Evolutionary conservation across 2,113 vertebrate species (phyloP).

Genomic region (Sialia sialis): DNA sequence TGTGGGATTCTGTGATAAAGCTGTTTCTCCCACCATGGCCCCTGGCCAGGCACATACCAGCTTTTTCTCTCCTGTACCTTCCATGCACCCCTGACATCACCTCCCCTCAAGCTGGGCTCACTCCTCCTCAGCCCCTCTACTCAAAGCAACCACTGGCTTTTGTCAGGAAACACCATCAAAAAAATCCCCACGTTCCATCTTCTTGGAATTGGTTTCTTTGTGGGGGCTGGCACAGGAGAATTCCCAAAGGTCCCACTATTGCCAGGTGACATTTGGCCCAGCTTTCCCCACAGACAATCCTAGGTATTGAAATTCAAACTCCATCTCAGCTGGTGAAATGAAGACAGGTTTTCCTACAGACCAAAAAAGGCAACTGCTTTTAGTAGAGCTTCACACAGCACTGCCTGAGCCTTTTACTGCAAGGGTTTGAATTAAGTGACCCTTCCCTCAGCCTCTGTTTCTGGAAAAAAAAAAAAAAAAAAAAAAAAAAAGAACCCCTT

Average conservation of each 20-base stretch:
- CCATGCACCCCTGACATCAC: neutral
- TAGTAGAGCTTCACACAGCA: neutral
- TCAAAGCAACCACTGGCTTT: neutral
- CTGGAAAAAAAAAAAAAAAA: fast-evolving
- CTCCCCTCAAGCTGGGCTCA: neutral
- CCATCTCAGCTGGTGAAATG: neutral
- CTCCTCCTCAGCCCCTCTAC: neutral
- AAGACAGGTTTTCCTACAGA: neutral
- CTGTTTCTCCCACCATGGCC: neutral
- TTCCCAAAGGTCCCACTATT: neutral
- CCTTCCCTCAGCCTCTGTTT: neutral
- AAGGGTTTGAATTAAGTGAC: neutral
- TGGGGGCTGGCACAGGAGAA: neutral
- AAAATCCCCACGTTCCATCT: fast-evolving
- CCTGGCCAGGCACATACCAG: fast-evolving
- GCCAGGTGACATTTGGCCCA: neutral
- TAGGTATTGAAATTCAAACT: neutral
- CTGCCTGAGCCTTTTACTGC: neutral
- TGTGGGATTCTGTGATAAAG: neutral
- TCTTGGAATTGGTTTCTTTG: neutral
- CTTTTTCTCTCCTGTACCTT: neutral
- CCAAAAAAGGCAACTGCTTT: neutral
- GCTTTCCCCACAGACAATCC: neutral
- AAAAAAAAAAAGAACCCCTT: fast-evolving
- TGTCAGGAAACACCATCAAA: neutral